A percentile compares a stretch with the other conserved stretches of the same genome.
Evolutionary conservation across 2,797 vertebrate species (phyloP).

Genomic region (Acanthornis magna): DNA sequence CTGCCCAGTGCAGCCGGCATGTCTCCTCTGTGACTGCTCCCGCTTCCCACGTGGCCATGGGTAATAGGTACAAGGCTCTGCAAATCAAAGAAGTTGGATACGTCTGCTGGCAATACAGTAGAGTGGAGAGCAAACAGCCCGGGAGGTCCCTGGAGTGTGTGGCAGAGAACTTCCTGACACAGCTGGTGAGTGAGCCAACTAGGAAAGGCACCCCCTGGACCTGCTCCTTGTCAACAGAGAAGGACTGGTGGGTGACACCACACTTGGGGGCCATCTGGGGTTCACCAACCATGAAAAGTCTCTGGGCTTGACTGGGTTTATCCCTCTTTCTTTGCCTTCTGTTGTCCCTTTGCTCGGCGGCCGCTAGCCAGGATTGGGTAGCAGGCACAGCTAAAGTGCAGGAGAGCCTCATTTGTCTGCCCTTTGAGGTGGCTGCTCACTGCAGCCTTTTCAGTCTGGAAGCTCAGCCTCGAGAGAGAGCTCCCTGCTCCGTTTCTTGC

Average conservation of each 20-base stretch:
- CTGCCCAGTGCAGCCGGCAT: no score
- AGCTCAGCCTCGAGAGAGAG: rapidly evolving
- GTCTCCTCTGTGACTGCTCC: no score
- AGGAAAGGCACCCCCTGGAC: not conserved
- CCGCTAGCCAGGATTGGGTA: not conserved
- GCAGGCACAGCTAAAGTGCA: not conserved
- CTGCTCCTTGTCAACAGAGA: not conserved
- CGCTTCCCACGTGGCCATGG: no score
- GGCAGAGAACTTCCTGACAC: no score
- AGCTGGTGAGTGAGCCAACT: not conserved
- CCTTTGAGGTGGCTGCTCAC: not conserved
- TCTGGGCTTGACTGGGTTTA: not conserved
- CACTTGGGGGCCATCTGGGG: no score
- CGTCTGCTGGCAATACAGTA: no score
- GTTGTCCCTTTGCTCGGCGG: not conserved
- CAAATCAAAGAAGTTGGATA: no score
- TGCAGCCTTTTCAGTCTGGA: no score
- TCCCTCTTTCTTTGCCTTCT: not conserved
- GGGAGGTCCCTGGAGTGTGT: no score
- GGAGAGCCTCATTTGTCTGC: not conserved
- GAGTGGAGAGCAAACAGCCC: no score
- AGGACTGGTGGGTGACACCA: not conserved
- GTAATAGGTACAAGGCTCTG: no score
- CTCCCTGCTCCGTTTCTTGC: not conserved
- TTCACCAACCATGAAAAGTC: not conserved